Conservation (phyloP, 1,140 invertebrate species). For the Schlechtendalia chinensis region DNA sequence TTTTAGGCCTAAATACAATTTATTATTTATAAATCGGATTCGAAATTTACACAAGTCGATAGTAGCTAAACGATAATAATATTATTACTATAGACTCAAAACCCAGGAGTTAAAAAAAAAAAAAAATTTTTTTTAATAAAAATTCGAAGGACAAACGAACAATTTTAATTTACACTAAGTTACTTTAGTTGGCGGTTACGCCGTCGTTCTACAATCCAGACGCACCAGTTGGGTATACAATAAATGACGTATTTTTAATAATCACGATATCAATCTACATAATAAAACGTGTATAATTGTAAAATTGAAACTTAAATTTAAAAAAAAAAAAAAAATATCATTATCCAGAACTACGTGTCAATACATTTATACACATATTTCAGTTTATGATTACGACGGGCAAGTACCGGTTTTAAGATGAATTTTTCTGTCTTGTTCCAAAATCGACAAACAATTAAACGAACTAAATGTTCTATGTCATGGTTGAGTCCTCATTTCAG, state of each 20-base stretch:
- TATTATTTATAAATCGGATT: neutral
- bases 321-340: neutral
- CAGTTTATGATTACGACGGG: neutral
- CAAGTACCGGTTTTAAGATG: neutral
- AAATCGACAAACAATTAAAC: constrained; percentile 1
- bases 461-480: neutral
- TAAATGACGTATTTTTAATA: no score
- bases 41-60: neutral
- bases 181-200: neutral
- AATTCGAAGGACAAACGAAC: no score
- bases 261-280: no score
- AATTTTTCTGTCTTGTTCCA: neutral
- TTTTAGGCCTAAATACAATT: constrained; percentile 20
- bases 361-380: no score
- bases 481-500: neutral
- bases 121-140: no score
- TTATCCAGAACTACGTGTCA: neutral
- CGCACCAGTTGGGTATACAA: no score
- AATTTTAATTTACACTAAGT: no score
- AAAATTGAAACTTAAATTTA: neutral
- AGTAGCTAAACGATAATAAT: constrained; percentile 1
- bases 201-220: neutral
- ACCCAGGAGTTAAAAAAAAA: neutral
- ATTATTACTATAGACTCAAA: neutral
- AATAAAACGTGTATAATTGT: neutral